Conservation (phyloP, 2,113 vertebrate species). For the Nerophis ophidion region DNA sequence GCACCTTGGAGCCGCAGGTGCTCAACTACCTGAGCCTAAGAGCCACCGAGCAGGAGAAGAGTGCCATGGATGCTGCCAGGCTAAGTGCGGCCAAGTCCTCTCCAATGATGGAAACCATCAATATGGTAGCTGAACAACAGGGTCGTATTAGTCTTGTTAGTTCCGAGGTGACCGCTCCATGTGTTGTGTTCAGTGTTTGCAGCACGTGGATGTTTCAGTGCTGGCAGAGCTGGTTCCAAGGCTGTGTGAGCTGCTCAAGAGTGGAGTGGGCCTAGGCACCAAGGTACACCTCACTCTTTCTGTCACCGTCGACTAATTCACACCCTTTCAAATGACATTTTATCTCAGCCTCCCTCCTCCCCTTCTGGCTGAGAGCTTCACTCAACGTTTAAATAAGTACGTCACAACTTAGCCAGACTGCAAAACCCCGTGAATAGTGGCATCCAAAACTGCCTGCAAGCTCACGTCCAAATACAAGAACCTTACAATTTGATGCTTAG, state of each 20-base stretch:
- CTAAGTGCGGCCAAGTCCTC: constrained; percentile 95
- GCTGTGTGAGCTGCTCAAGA: constrained; percentile 90
- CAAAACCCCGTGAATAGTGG: too few relatives aligned
- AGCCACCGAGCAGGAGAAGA: constrained; percentile 97
- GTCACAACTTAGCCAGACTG: too few relatives aligned
- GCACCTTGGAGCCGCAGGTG: constrained; percentile 90
- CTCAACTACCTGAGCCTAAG: constrained; percentile 96
- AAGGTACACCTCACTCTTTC: constrained; percentile 74
- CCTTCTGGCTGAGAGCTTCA: too few relatives aligned
- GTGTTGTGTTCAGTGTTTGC: constrained; percentile 80
- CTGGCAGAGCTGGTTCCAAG: constrained; percentile 87
- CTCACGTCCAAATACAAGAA: too few relatives aligned
- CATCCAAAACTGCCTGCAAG: too few relatives aligned
- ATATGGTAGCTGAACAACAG: constrained; percentile 77
- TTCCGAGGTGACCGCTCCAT: background rate
- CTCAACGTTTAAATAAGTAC: too few relatives aligned
- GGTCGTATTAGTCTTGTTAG: background rate
- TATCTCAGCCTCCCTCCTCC: too few relatives aligned
- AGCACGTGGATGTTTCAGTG: constrained; percentile 89
- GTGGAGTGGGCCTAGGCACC: constrained; percentile 91
- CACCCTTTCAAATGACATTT: too few relatives aligned
- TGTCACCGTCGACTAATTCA: too few relatives aligned
- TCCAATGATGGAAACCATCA: constrained; percentile 98
- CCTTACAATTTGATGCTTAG: too few relatives aligned
- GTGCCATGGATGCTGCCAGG: constrained; percentile 92